Percentiles rank a stretch among this genome's conserved stretches.
Evolutionary conservation across 2,888 invertebrate species (phyloP).

Genomic region (Odontocolon sp.): DNA sequence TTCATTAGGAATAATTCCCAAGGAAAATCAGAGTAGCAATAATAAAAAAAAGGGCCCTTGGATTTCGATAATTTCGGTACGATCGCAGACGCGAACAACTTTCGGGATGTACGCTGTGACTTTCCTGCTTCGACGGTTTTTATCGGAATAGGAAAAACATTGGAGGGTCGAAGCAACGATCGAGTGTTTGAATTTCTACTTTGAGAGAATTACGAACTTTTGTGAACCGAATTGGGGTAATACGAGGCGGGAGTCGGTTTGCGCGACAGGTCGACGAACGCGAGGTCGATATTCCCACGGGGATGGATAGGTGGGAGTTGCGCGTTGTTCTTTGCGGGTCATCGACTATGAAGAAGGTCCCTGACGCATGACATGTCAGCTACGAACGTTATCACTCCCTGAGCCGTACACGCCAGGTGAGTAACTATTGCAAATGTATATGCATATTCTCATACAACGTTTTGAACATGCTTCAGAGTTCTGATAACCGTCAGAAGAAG

Average conservation of each 20-base stretch:
- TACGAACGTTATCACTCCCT: constrained; percentile 18
- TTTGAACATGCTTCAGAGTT: no score
- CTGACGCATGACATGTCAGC: constrained; percentile 42
- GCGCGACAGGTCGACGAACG: constrained; percentile 57
- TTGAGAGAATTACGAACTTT: background rate
- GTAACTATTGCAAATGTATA: background rate
- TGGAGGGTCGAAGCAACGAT: background rate
- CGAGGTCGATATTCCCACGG: constrained; percentile 53
- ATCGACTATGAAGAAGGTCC: constrained; percentile 42
- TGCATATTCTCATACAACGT: background rate
- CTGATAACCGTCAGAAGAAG: no score
- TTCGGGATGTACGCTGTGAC: no score
- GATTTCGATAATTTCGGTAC: background rate
- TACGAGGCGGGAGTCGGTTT: constrained; percentile 28
- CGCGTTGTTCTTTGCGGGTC: constrained; percentile 56
- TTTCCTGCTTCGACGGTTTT: no score
- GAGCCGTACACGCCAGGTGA: background rate
- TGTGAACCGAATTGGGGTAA: constrained; percentile 30
- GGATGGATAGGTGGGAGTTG: constrained; percentile 1
- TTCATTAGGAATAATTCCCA: no score
- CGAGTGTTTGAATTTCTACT: background rate
- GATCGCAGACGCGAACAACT: background rate
- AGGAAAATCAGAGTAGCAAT: background rate
- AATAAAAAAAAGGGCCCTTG: no score
- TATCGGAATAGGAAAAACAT: no score